Base-by-base conservation (phyloP, 2,888 invertebrate genomes). In the Aphelenchoides bicaudatus region DNA sequence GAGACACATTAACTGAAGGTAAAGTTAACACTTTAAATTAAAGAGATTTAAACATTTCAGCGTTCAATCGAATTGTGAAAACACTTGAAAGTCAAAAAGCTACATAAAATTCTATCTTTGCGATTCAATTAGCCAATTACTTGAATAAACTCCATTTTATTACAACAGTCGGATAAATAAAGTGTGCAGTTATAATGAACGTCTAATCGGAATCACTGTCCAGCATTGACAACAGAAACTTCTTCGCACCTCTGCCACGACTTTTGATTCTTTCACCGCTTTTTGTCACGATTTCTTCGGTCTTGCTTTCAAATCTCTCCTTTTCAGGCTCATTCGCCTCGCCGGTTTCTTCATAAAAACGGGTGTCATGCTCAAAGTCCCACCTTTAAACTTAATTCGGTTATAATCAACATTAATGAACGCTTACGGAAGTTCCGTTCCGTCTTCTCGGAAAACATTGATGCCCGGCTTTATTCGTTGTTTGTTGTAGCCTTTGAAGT, bases 341-440 rank as follows among this genome's bases (percentile, higher is more conserved):
- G 38, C 25, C 39, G 5, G 27, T 2, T 59, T 37, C 38, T 10
- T 61, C 54, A 43, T 59, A 67, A 52, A 67, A 73, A 38, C 76
- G 65, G 5, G 74, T 75, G 59, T 76, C 76, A 43, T 76, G 76
- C 46, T 75, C 73, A 54, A 71, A 76, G 53, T 75, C 73, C 75
- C 74, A n/a, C n/a, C n/a, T n/a, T n/a, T n/a, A 75, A n/a, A 48
- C 25, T 39, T 27, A 51, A 6, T 48, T 19, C 39, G 49, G n/a
- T 25, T 2, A 39, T 19, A 23, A 4, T 29, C 13, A 48, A 16
- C 4, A 3, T 6, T 13, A 13, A 3, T 10, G 1, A 10, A n/a
- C n/a, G n/a, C n/a, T n/a, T n/a, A 51, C 10, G 71, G 70, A 27
- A 74, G 58, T 56, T 76, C 76, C 10, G 69, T 65, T 49, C 76